Evolutionary conservation across 2,113 vertebrate species (phyloP).

Genomic region (Cnemophilus loriae): DNA sequence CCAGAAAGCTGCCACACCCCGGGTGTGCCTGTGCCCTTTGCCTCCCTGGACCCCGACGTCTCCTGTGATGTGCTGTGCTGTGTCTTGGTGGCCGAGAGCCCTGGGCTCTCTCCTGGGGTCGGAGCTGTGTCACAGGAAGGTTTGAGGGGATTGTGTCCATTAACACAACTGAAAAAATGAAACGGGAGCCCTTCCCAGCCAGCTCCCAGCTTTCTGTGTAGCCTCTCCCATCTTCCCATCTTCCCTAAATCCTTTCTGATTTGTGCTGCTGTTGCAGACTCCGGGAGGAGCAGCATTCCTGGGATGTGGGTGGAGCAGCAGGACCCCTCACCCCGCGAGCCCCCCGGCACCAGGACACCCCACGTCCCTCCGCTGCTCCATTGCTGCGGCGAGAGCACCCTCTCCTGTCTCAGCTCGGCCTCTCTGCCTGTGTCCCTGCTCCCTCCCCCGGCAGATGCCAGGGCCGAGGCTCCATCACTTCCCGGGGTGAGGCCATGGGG

Average conservation of each 20-base stretch:
- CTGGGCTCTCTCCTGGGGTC: neutral
- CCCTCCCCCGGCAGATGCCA: neutral
- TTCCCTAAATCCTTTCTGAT: neutral
- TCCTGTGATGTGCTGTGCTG: fast-evolving
- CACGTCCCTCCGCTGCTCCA: fast-evolving
- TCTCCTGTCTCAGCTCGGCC: slow-evolving; percentile 40
- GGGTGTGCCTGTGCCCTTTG: neutral
- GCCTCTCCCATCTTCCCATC: neutral
- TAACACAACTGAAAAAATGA: neutral
- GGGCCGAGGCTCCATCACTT: neutral
- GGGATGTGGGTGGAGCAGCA: fast-evolving
- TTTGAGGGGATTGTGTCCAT: too few relatives aligned
- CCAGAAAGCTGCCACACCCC: neutral
- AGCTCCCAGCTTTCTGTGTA: neutral
- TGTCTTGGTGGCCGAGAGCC: fast-evolving
- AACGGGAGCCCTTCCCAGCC: neutral
- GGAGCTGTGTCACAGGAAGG: neutral
- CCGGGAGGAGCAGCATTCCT: neutral
- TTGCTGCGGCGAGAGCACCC: slow-evolving; percentile 28
- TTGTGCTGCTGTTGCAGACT: neutral
- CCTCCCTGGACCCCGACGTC: fast-evolving
- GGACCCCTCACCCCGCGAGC: neutral
- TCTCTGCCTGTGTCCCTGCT: neutral
- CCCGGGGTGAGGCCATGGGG: fast-evolving
- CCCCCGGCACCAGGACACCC: neutral